These are phyloP conservation scores for Cataglyphis altisquamis DNA, from an alignment of 2,888 invertebrate species.

Conservation along the genomic window DNA sequence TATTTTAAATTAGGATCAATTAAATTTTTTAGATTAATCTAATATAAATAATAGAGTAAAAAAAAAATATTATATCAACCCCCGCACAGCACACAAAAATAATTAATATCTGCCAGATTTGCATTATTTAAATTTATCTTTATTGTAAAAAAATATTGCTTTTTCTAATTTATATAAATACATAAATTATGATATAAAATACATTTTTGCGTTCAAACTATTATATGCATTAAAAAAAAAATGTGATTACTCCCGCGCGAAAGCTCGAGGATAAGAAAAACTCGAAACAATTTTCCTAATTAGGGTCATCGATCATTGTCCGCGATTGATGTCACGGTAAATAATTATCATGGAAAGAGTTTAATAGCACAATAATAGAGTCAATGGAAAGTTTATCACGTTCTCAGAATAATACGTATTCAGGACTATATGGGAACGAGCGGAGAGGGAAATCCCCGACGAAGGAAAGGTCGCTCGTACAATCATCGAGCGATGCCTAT, in stretches of 20 bases:
- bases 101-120: not conserved
- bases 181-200: not conserved
- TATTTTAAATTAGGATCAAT: not conserved
- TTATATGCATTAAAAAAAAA: conserved; percentile 4
- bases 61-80: not conserved
- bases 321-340: conserved; percentile 34
- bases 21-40: no score
- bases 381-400: conserved; percentile 28
- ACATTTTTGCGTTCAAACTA: not conserved
- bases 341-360: conserved; percentile 43
- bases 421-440: not conserved
- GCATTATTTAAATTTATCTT: not conserved
- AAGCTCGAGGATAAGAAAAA: not conserved
- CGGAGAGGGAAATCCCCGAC: not conserved
- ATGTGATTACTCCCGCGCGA: conserved; percentile 9
- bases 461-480: conserved; percentile 24
- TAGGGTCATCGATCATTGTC: conserved; percentile 35
- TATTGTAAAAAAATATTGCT: not conserved
- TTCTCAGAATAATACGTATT: conserved; percentile 30
- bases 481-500: conserved; percentile 17
- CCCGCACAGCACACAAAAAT: not conserved
- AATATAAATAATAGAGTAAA: not conserved
- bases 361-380: conserved; percentile 36
- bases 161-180: not conserved
- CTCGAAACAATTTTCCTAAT: conserved; percentile 15